These are phyloP conservation scores for Columba janthina DNA, from an alignment of 2,113 vertebrate species.

Conservation along the genomic window DNA sequence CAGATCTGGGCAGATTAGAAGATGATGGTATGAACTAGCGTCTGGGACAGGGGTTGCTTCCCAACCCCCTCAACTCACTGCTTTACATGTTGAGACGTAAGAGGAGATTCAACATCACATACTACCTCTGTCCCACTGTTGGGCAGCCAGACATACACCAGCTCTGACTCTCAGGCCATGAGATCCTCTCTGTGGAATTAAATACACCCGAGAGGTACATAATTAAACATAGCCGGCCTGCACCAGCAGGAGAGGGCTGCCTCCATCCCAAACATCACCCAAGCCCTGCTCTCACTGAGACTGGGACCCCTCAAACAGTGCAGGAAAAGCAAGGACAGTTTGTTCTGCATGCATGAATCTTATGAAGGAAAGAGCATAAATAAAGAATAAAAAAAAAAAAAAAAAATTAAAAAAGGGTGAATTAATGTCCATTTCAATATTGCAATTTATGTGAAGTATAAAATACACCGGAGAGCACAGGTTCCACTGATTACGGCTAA, in stretches of 20 bases:
- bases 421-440: background rate
- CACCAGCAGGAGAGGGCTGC: fast-evolving
- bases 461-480: background rate
- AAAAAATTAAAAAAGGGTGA: background rate
- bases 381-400: background rate
- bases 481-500: background rate
- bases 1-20: background rate
- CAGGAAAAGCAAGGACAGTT: background rate
- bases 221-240: background rate
- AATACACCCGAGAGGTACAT: fast-evolving
- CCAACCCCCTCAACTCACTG: fast-evolving
- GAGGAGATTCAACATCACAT: background rate
- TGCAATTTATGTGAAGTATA: background rate
- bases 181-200: background rate
- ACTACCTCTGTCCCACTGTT: fast-evolving
- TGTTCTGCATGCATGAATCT: fast-evolving
- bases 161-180: background rate
- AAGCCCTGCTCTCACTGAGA: fast-evolving
- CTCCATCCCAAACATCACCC: background rate
- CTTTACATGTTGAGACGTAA: fast-evolving
- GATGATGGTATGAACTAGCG: background rate
- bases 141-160: background rate
- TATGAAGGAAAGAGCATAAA: background rate
- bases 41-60: fast-evolving
- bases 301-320: background rate